Conservation (phyloP, 1,140 invertebrate genomes). For the Bursaphelenchus mucronatus region DNA sequence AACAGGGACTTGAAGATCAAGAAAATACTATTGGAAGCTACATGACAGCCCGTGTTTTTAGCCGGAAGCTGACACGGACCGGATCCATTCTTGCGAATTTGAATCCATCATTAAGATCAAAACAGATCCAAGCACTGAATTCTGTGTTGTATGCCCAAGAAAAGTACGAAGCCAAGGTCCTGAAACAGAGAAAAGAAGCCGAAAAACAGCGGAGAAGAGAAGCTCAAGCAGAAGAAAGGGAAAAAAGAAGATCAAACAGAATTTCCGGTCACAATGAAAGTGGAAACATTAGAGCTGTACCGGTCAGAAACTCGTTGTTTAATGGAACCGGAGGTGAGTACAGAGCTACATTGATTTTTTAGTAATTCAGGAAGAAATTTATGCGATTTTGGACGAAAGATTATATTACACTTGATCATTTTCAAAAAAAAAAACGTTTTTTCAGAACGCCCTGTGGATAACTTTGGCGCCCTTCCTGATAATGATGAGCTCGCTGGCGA, state of each 20-base stretch:
- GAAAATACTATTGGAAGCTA: background rate
- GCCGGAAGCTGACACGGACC: background rate
- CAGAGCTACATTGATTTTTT: no score
- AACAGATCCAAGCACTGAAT: conserved; percentile 1
- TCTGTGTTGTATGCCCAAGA: background rate
- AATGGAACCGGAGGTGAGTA: no score
- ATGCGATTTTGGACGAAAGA: no score
- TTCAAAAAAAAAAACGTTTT: no score
- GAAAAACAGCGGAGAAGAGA: background rate
- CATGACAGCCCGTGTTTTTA: background rate
- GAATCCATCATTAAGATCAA: conserved; percentile 2
- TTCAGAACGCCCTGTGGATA: background rate
- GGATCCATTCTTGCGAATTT: background rate
- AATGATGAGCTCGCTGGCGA: background rate
- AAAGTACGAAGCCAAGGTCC: background rate
- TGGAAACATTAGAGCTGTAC: no score
- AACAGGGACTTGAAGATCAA: no score
- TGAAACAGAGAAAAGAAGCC: background rate
- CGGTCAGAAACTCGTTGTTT: no score
- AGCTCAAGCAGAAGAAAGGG: no score
- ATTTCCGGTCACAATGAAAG: no score
- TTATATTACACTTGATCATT: no score
- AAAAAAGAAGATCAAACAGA: no score
- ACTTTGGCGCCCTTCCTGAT: conserved; percentile 3
- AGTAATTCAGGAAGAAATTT: no score